Conservation (phyloP, 1,140 invertebrate species). For the Caerostris extrusa region DNA sequence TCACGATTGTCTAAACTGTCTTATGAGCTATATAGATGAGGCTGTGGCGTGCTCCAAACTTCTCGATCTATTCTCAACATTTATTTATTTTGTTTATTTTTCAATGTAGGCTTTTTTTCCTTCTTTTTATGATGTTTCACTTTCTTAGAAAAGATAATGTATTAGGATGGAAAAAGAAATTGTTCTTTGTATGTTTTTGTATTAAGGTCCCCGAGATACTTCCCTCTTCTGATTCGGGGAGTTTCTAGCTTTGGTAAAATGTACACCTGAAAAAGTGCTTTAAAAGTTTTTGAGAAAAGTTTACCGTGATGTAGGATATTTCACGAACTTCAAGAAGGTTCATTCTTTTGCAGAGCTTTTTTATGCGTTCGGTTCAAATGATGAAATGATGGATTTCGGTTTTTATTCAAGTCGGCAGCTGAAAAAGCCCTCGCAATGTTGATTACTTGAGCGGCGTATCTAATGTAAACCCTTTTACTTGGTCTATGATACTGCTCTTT, state of each 20-base stretch:
- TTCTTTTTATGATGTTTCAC: constrained; percentile 36
- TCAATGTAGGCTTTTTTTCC: constrained; percentile 19
- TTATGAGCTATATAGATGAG: constrained; percentile 72
- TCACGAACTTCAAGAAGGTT: background rate
- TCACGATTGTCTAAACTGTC: constrained; percentile 73
- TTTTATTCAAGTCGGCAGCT: background rate
- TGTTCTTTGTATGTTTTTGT: constrained; percentile 53
- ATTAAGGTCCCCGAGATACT: constrained; percentile 37
- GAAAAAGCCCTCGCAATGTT: background rate
- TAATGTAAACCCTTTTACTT: background rate
- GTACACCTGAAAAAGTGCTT: constrained; percentile 50
- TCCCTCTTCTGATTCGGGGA: background rate
- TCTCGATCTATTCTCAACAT: constrained; percentile 56
- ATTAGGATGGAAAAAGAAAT: constrained; percentile 51
- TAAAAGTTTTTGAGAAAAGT: constrained; percentile 42
- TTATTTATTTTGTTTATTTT: constrained; percentile 65
- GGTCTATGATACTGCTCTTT: too few relatives aligned
- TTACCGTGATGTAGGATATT: background rate
- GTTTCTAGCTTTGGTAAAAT: constrained; percentile 68
- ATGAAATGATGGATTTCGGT: background rate
- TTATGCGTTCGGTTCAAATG: background rate
- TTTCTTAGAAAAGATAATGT: constrained; percentile 45
- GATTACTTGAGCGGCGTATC: background rate
- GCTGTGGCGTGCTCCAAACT: constrained; percentile 60
- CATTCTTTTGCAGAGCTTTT: background rate